Evolutionary conservation across 2,797 vertebrate species (phyloP), one percentile per base, ranked within the genome.

Genomic region (Darevskia nairensis): DNA sequence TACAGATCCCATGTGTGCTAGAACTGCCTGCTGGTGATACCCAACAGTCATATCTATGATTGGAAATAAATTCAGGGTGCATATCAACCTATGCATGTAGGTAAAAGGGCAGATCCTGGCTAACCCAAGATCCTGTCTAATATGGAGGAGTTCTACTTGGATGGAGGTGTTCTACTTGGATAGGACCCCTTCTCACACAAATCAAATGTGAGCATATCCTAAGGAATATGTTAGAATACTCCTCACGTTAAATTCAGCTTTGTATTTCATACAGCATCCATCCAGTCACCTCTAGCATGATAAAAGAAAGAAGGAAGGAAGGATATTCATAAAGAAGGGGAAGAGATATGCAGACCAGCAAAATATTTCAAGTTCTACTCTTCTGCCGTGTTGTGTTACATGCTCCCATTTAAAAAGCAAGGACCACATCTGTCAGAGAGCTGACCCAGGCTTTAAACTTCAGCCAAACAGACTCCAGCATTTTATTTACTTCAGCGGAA

Each of bases 401-500:
- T 81, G 11, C 21, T 8, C 71, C 32, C 4, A 13, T 3, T 55
- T 64, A 25, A 85, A 92, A 50, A 80, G 0, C 6, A 68, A 88
- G 71, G 86, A 44, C 10, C 21, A 88, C 39, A 87, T 87, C 27
- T 89, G 89, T 13, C 10, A 4, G 80, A 72, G 50, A 81, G 13
- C 27, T 90, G 69, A 90, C 72, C 5, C 46, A 66, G 46, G 50
- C 41, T 27, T 29, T 88, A 46, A n/a, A 72, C 23, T 35, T 39
- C 46, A 85, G 19, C 59, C 82, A 80, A 25, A 17, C 59, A 86
- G 32, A 41, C 88, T 66, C 86, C 13, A 55, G 21, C 46, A 41
- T 89, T 89, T 64, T 82, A 80, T 84, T 87, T 84, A 68, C 35
- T 75, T 75, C 61, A 46, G 29, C 55, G 50, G 50, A 55, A 55